Evolutionary conservation across 2,797 vertebrate species (phyloP).

Genomic region (Acridotheres tristis): DNA sequence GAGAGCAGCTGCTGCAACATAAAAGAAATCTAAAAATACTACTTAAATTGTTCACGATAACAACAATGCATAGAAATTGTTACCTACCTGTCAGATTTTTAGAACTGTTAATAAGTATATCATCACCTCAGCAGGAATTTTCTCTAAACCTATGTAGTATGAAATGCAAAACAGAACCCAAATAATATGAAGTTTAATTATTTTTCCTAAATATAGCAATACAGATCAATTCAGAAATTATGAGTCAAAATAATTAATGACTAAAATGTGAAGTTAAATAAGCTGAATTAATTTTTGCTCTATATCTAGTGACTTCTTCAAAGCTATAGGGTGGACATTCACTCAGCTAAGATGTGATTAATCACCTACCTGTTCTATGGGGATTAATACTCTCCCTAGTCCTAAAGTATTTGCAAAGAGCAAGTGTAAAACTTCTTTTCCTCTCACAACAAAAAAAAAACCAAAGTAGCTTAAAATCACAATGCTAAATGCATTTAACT

Average conservation of each 20-base stretch:
- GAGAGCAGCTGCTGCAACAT: conserved; percentile 56
- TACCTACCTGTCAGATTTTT: conserved; percentile 47
- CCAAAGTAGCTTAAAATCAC: not conserved
- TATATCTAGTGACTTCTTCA: not conserved
- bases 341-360: not conserved
- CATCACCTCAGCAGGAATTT: conserved; percentile 39
- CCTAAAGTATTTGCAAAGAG: not conserved
- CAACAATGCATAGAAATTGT: conserved; percentile 34
- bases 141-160: not conserved
- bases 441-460: not conserved
- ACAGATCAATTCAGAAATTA: not conserved
- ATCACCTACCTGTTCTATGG: not conserved
- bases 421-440: not conserved
- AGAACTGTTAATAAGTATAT: conserved; percentile 14
- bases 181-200: not conserved
- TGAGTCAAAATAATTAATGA: not conserved
- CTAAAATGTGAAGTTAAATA: not conserved
- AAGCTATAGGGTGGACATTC: not conserved
- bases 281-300: not conserved
- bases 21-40: conserved; percentile 69
- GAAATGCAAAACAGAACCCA: conserved; percentile 18
- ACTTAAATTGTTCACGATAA: conserved; percentile 25
- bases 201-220: not conserved
- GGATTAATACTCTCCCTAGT: not conserved
- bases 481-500: not conserved